A percentile compares a stretch with the other conserved stretches of the same genome.
phyloP scores from a whole-genome alignment of 2,888 invertebrate genomes.

The Meliscaeva auricollis region DNA sequence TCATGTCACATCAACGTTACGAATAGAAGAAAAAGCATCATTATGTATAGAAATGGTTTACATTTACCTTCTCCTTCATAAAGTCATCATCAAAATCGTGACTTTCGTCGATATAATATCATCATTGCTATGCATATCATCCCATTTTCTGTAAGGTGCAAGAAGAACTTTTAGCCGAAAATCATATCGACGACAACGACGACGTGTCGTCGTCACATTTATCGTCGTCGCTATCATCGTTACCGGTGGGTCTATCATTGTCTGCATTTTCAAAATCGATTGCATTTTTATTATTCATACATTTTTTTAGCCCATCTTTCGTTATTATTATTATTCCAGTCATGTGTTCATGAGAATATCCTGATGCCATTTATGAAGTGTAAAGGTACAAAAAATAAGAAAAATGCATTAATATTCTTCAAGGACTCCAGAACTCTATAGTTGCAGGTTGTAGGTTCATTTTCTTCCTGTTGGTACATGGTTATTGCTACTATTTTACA shows the following conservation, averaged over 20 bases:
- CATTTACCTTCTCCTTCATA: conserved; percentile 57
- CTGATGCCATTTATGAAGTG: conserved; percentile 68
- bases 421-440: neutral
- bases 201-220: conserved; percentile 23
- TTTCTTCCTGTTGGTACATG: neutral
- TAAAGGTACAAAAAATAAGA: conserved; percentile 20
- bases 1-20: conserved; percentile 29
- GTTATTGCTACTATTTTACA: conserved; percentile 42
- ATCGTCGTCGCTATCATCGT: conserved; percentile 48
- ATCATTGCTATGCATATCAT: conserved; percentile 65
- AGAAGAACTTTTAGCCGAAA: conserved; percentile 63
- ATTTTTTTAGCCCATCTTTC: conserved; percentile 5
- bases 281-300: conserved; percentile 47
- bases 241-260: conserved; percentile 49
- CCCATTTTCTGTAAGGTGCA: conserved; percentile 19
- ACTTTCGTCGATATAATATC: conserved; percentile 45
- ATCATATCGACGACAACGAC: conserved; percentile 59
- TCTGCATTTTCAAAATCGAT: conserved; percentile 66
- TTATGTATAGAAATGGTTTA: conserved; percentile 29
- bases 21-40: conserved; percentile 24
- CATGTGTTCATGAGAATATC: conserved; percentile 44
- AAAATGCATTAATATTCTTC: neutral
- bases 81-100: conserved; percentile 64
- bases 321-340: conserved; percentile 61
- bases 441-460: conserved; percentile 2